Evolutionary conservation across 2,113 vertebrate species (phyloP).

Genomic region (Canis aureus): DNA sequence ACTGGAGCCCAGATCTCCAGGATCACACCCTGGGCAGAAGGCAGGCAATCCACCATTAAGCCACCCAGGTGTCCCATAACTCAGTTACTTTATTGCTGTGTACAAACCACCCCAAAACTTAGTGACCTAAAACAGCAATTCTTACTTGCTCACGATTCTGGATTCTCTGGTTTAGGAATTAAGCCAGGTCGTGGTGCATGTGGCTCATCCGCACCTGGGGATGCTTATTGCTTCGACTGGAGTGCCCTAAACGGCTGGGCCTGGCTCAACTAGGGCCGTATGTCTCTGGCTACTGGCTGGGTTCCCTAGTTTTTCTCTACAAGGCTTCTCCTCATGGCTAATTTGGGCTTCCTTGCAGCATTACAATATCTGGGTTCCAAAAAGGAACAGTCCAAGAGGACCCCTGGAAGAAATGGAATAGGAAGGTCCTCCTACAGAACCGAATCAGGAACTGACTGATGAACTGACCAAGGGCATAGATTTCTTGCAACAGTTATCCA

Average conservation of each 20-base stretch:
- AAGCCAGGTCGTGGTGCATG: background rate
- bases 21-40: too few species aligned
- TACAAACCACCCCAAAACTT: background rate
- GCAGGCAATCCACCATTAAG: too few species aligned
- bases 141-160: slow-evolving; percentile 14
- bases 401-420: background rate
- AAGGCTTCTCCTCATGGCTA: background rate
- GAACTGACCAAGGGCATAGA: background rate
- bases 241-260: background rate
- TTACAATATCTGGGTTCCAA: background rate
- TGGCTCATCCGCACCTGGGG: background rate
- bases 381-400: background rate
- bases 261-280: background rate
- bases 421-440: background rate
- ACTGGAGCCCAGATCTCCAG: too few species aligned
- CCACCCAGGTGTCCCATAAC: too few species aligned
- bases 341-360: background rate
- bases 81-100: background rate
- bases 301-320: background rate
- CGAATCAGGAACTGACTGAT: slow-evolving; percentile 20
- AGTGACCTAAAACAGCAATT: slow-evolving; percentile 7
- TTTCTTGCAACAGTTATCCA: background rate
- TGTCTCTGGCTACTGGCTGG: background rate
- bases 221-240: background rate
- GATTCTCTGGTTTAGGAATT: background rate